Evolutionary conservation across 1,140 invertebrate species (phyloP).

Genomic region (Aphelenchoides avenae): DNA sequence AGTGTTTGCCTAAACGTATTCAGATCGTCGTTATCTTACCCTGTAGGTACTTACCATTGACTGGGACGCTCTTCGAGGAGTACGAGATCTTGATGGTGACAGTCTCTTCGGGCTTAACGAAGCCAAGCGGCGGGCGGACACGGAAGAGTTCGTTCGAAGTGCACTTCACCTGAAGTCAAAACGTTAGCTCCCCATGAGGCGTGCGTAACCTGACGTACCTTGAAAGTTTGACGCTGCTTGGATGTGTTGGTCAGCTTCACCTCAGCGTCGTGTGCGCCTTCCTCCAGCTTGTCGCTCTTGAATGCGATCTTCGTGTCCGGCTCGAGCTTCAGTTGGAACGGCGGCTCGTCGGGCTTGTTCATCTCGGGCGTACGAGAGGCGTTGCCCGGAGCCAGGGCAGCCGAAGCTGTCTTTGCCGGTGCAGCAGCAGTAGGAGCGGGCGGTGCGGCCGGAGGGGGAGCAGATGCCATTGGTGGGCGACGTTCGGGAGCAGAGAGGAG

Average conservation of each 20-base stretch:
- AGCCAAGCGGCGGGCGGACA: constrained; percentile 36
- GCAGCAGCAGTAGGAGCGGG: constrained; percentile 3
- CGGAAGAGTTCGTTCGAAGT: constrained; percentile 47
- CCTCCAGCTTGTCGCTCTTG: constrained; percentile 21
- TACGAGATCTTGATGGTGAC: constrained; percentile 21
- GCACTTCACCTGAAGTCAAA: constrained; percentile 35
- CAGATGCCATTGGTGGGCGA: no score
- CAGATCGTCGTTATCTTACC: background rate
- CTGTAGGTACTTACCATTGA: no score
- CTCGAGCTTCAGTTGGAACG: constrained; percentile 37
- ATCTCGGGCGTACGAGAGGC: background rate
- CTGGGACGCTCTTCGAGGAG: constrained; percentile 20
- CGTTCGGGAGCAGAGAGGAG: no score
- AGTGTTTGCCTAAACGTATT: constrained; percentile 33
- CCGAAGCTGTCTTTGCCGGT: background rate
- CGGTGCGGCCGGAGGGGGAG: background rate
- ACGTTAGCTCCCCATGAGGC: background rate
- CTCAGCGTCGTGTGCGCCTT: constrained; percentile 6
- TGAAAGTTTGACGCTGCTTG: constrained; percentile 30
- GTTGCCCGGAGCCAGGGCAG: background rate
- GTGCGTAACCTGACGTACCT: constrained; percentile 11
- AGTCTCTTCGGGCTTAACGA: constrained; percentile 23
- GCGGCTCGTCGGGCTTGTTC: constrained; percentile 34
- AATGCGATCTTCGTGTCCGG: constrained; percentile 27
- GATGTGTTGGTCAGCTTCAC: constrained; percentile 35